Base-by-base conservation (phyloP, 2,113 vertebrate species). In the Tyrannus savana region DNA sequence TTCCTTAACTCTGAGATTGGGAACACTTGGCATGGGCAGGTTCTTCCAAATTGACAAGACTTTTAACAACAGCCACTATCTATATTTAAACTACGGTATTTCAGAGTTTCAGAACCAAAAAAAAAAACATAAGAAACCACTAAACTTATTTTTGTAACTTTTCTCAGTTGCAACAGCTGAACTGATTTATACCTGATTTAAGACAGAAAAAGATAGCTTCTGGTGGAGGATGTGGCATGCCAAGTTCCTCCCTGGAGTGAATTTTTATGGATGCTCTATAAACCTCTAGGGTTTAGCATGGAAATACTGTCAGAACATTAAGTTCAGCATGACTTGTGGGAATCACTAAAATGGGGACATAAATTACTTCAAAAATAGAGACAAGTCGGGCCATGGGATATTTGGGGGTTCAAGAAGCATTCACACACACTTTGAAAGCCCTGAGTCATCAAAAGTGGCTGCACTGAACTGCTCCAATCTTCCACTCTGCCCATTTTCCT, bases 201-300 rank as follows among this genome's bases (percentile, higher is more conserved):
- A 91, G 79, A 85, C n/a, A 78, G 73, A 55, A 95, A 74, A 87
- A 90, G 72, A 94, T 76, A 81, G 86, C 59, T 95, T 86, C 75
- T 87, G 56, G 90, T 77, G 33, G 53, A 90, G 87, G 89, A 50
- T 21, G 16, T 76, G 41, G 55, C 77, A 49, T 33, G 39, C 74
- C 80, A 90, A 89, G 83, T 75, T 87, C 90, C 80, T 95, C 79
- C 82, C 69, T 25, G 59, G 81, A 90, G 80, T 91, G 95, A 93
- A 58, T 95, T 95, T 96, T 90, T 94, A 97, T 72, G 73, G 85
- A 69, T 91, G 76, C 56, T 93, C 83, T 87, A 91, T 69, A 96
- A 97, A 88, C 55, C 85, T 74, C 80, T 12, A 62, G 82, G 79
- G 89, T 95, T 96, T 95, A 84, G 87, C 82, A 83, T 35, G 58